Conservation (phyloP, 2,797 vertebrate species). For the Champsocephalus gunnari region DNA sequence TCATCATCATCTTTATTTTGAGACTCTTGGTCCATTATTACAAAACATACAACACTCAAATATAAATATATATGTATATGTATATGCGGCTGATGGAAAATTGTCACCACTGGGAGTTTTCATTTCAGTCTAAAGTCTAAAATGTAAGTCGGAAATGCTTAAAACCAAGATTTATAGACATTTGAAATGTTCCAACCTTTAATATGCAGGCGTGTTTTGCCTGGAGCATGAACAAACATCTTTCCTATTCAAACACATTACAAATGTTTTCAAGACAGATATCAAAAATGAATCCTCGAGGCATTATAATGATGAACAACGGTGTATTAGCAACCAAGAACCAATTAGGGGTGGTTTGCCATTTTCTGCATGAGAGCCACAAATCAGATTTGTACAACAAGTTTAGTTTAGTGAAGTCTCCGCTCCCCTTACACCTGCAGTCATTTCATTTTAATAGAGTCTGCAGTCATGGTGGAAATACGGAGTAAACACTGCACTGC, state of each 20-base stretch:
- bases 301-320: not conserved
- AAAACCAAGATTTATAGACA: not conserved
- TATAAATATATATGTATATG: too few species aligned
- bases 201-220: not conserved
- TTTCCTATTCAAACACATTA: not conserved
- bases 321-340: not conserved
- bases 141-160: not conserved
- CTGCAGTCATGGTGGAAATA: slow-evolving; percentile 21
- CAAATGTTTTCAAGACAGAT: too few species aligned
- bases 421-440: slow-evolving; percentile 1
- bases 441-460: slow-evolving; percentile 49
- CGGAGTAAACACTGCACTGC: not conserved
- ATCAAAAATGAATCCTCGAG: not conserved
- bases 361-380: slow-evolving; percentile 2
- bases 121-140: not conserved
- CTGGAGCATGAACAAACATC: not conserved
- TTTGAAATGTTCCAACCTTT: not conserved
- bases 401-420: not conserved
- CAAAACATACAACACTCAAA: too few species aligned
- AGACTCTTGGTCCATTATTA: too few species aligned
- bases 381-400: not conserved
- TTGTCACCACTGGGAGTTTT: not conserved
- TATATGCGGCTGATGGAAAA: not conserved
- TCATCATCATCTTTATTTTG: too few species aligned
- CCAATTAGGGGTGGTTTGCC: not conserved